These are phyloP conservation scores for Carcina quercana DNA, from an alignment of 2,888 invertebrate genomes.

Conservation along the genomic window DNA sequence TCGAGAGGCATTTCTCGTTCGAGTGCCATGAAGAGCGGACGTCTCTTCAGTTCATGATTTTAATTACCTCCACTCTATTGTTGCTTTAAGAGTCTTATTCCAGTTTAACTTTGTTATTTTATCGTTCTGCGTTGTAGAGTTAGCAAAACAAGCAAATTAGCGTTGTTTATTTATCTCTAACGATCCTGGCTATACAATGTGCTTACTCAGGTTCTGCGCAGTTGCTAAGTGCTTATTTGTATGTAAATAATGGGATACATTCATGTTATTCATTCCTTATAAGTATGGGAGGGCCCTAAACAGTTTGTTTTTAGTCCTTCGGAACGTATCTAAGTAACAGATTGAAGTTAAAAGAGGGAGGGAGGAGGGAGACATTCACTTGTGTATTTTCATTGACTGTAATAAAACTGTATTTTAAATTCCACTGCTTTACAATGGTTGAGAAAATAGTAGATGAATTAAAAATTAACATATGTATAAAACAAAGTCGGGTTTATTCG, in stretches of 20 bases:
- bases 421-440: too few species aligned
- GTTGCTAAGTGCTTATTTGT: slow-evolving; percentile 21
- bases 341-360: too few species aligned
- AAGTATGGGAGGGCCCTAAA: too few species aligned
- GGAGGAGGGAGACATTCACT: too few species aligned
- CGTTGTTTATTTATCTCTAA: slow-evolving; percentile 49
- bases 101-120: slow-evolving; percentile 67
- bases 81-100: slow-evolving; percentile 45
- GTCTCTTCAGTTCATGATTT: slow-evolving; percentile 54
- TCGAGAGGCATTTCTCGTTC: slow-evolving; percentile 64
- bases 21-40: slow-evolving; percentile 58
- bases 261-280: slow-evolving; percentile 1
- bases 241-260: slow-evolving; percentile 18
- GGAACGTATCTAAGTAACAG: too few species aligned
- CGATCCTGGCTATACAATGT: slow-evolving; percentile 33
- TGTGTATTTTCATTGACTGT: too few species aligned
- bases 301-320: too few species aligned
- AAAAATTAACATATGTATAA: too few species aligned
- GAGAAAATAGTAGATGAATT: too few species aligned
- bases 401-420: too few species aligned
- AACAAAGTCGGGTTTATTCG: too few species aligned
- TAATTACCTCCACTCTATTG: slow-evolving; percentile 61
- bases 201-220: slow-evolving; percentile 41
- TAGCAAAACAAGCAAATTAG: slow-evolving; percentile 63
- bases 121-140: slow-evolving; percentile 42